Evolutionary conservation across 2,888 invertebrate species (phyloP), one percentile per base, ranked within the genome.

Genomic region (Chloromyia formosa): DNA sequence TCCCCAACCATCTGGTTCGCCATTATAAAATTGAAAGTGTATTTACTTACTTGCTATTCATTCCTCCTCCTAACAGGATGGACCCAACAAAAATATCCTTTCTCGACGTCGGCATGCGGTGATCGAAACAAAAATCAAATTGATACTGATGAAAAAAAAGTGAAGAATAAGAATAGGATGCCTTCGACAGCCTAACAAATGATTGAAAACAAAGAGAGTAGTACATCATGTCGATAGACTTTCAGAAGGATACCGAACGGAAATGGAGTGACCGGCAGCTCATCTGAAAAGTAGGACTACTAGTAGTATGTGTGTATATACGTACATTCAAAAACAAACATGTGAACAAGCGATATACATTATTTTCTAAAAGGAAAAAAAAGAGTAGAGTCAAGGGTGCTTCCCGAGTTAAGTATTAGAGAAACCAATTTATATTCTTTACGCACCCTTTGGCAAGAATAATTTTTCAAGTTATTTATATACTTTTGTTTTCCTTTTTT

Each of bases 391-490:
- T 71, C 20, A 71, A 56, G 71, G 18, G n/a, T 71, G 40, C 56
- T 56, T 35, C 20, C 18, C 16, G 40, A 71, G 56, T 40, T 35
- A 71, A 71, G 56, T 56, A 71, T 71, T 56, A 71, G 56, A 23
- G 69, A 71, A 53, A 60, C 74, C 76, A 74, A 76, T 76, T 76
- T 76, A 76, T 76, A 76, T 76, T 76, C 74, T 61, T 75, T 76
- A 76, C 76, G 74, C 76, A 76, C 74, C 71, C 76, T 64, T 74
- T 68, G 74, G 66, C 74, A 75, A 58, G 73, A 74, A 75, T 75
- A 75, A 75, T 75, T 75, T 76, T 74, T 74, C 74, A 74, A 76
- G 76, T 74, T 76, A 75, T 75, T 75, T 75, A 76, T 76, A 74
- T 66, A 56, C 71, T 40, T 62, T 23, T 35, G 2, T 35, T 35